These are phyloP conservation scores for Pomacea canaliculata DNA, from an alignment of 2,888 invertebrate genomes.

Conservation along the genomic window DNA sequence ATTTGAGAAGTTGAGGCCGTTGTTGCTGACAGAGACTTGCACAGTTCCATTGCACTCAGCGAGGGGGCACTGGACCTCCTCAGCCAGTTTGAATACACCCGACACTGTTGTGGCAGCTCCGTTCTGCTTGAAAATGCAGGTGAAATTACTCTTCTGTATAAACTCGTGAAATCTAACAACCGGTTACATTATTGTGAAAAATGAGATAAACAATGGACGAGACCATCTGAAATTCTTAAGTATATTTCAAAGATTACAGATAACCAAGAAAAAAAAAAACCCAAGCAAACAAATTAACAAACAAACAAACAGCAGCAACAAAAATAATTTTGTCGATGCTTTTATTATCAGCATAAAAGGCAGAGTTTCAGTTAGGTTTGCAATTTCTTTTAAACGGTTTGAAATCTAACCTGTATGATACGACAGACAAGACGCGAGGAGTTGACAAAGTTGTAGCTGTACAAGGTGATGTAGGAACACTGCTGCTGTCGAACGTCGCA, in stretches of 20 bases:
- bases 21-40: constrained; percentile 32
- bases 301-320: neutral
- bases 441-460: constrained; percentile 42
- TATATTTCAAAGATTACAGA: too few species aligned
- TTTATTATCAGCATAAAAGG: too few species aligned
- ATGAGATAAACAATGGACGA: too few species aligned
- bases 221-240: too few species aligned
- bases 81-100: constrained; percentile 18
- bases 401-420: constrained; percentile 14
- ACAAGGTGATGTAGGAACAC: constrained; percentile 34
- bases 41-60: constrained; percentile 24
- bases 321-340: too few species aligned
- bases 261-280: too few species aligned
- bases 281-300: neutral
- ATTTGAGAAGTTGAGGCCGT: constrained; percentile 29
- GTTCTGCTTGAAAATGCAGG: neutral
- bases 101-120: neutral
- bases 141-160: too few species aligned
- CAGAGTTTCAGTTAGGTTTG: too few species aligned
- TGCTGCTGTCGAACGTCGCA: constrained; percentile 36
- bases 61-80: constrained; percentile 35
- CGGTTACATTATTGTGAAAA: too few species aligned
- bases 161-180: too few species aligned
- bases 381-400: too few species aligned
- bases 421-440: constrained; percentile 33